Conservation (phyloP, 2,113 vertebrate genomes). For the Xerus inauris region DNA sequence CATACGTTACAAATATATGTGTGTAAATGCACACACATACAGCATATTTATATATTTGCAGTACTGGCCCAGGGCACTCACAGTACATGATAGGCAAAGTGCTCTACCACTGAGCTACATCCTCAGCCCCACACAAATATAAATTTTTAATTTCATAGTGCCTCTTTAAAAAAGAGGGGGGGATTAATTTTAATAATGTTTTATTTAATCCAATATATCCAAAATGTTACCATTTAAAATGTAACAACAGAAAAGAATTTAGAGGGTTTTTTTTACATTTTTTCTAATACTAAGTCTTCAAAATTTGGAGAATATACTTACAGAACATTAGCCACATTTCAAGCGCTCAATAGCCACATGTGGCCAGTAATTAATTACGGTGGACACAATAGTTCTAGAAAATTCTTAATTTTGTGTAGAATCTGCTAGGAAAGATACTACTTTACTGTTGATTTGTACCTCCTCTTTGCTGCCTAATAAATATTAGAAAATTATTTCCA, state of each 20-base stretch:
- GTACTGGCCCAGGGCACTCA: background rate
- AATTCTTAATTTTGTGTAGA: conserved; percentile 17
- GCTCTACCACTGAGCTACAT: background rate
- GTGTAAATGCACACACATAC: background rate
- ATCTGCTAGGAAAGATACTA: conserved; percentile 42
- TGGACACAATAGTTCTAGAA: background rate
- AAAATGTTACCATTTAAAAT: background rate
- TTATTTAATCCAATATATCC: background rate
- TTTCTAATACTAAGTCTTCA: conserved; percentile 24
- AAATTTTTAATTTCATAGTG: background rate
- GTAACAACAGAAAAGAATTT: background rate
- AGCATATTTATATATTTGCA: too few species aligned
- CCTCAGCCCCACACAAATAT: background rate
- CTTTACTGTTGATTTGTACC: background rate
- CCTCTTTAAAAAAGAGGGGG: background rate
- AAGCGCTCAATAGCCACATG: background rate
- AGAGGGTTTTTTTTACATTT: background rate
- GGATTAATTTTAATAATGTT: background rate
- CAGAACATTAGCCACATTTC: conserved; percentile 15
- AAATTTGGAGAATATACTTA: background rate
- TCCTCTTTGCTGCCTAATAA: background rate
- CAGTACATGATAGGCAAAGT: background rate
- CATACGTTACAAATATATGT: too few species aligned
- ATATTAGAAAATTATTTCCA: conserved; percentile 22
- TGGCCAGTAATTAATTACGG: background rate